Conservation (phyloP, 2,797 vertebrate genomes). For the Darevskia nairensis region DNA sequence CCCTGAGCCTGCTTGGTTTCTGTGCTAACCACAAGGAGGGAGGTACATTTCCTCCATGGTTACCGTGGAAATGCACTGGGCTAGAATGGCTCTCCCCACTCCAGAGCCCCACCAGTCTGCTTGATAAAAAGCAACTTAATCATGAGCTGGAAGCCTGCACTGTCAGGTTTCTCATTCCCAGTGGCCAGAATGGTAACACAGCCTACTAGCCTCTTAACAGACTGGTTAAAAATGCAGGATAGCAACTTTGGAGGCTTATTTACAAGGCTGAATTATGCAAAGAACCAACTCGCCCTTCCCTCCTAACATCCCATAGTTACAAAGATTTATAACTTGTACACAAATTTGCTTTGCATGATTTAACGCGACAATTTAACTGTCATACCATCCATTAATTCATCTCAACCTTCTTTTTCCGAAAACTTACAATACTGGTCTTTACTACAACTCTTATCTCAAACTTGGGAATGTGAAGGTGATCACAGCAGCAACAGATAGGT, state of each 20-base stretch:
- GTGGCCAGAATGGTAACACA: not conserved
- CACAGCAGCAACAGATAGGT: not conserved
- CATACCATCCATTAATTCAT: not conserved
- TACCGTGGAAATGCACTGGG: not conserved
- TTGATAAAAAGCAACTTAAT: not conserved
- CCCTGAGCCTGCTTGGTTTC: too few relatives aligned
- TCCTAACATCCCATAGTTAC: not conserved
- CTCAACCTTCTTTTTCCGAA: not conserved
- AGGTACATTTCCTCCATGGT: not conserved
- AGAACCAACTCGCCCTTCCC: not conserved
- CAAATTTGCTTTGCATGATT: not conserved
- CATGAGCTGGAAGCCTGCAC: not conserved
- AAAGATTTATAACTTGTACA: not conserved
- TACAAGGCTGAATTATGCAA: not conserved
- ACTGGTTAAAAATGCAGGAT: not conserved
- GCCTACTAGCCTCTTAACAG: not conserved
- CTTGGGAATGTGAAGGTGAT: not conserved
- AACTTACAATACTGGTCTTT: not conserved
- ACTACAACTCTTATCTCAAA: slow-evolving; percentile 1
- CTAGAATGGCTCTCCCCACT: not conserved
- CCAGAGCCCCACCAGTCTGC: not conserved
- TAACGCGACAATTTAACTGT: not conserved
- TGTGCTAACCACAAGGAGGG: too few relatives aligned
- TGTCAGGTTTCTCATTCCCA: not conserved
- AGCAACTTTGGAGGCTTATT: not conserved